These are phyloP conservation scores for Calidris pugnax DNA, from an alignment of 2,113 vertebrate genomes.

Conservation along the genomic window DNA sequence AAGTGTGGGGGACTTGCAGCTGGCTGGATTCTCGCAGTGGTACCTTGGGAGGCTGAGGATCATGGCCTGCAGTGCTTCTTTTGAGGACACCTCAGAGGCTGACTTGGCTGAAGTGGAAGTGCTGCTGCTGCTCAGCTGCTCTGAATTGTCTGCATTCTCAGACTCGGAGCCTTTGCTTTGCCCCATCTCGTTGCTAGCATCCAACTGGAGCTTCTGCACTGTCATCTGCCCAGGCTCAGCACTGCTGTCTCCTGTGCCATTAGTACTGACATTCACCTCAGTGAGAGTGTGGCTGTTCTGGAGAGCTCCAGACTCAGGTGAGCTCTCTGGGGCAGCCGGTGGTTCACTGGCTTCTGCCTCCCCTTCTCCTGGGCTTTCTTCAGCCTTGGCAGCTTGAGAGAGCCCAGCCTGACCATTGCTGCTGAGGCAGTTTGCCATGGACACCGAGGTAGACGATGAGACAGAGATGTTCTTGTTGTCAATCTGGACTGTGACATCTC, in stretches of 20 bases:
- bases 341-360: constrained; percentile 38
- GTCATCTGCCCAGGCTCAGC: constrained; percentile 21
- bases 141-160: constrained; percentile 81
- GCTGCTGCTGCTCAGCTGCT: constrained; percentile 87
- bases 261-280: not conserved
- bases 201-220: constrained; percentile 61
- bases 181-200: constrained; percentile 29
- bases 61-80: constrained; percentile 93
- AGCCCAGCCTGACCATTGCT: not conserved
- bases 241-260: not conserved
- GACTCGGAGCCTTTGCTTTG: constrained; percentile 74
- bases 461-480: constrained; percentile 96
- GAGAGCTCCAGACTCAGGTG: not conserved
- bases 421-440: constrained; percentile 86
- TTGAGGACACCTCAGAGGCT: constrained; percentile 85
- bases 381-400: constrained; percentile 50
- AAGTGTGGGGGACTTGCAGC: constrained; percentile 93
- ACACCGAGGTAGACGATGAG: constrained; percentile 90
- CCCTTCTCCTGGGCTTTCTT: constrained; percentile 23
- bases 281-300: constrained; percentile 41
- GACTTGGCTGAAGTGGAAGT: constrained; percentile 89
- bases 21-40: constrained; percentile 92
- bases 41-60: constrained; percentile 92
- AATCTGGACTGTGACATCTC: constrained; percentile 96
- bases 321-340: not conserved